Evolutionary conservation across 2,797 vertebrate genomes (phyloP).

Genomic region (Epinephelus coioides): DNA sequence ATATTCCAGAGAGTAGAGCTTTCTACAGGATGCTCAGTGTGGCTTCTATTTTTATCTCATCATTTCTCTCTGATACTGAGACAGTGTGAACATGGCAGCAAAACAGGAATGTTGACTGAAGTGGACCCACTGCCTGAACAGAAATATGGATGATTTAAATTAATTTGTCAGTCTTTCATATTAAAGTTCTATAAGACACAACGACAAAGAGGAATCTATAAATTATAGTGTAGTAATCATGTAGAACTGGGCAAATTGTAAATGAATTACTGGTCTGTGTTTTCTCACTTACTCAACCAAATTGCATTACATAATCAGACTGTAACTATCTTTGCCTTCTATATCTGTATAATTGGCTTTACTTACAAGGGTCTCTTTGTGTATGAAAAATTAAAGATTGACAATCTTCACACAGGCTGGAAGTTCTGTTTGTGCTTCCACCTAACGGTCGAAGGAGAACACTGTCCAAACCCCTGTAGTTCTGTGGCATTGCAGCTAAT

Average conservation of each 20-base stretch:
- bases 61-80: background rate
- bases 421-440: background rate
- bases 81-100: background rate
- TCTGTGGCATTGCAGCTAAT: background rate
- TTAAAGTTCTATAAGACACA: background rate
- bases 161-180: background rate
- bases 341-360: too few relatives aligned
- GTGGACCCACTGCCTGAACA: background rate
- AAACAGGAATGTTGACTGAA: background rate
- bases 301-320: background rate
- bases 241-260: background rate
- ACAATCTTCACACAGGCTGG: too few relatives aligned
- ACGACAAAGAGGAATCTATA: background rate
- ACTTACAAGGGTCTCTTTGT: too few relatives aligned
- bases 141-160: background rate
- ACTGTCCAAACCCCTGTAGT: background rate
- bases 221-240: background rate
- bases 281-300: background rate
- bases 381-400: too few relatives aligned
- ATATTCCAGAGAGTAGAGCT: background rate
- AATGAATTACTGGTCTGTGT: background rate
- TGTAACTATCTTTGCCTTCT: background rate
- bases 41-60: constrained; percentile 16
- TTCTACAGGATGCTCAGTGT: background rate
- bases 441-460: background rate